Evolutionary conservation across 2,888 invertebrate genomes (phyloP), one percentile per base, ranked within the genome.

Genomic region (Orgyia antiqua): DNA sequence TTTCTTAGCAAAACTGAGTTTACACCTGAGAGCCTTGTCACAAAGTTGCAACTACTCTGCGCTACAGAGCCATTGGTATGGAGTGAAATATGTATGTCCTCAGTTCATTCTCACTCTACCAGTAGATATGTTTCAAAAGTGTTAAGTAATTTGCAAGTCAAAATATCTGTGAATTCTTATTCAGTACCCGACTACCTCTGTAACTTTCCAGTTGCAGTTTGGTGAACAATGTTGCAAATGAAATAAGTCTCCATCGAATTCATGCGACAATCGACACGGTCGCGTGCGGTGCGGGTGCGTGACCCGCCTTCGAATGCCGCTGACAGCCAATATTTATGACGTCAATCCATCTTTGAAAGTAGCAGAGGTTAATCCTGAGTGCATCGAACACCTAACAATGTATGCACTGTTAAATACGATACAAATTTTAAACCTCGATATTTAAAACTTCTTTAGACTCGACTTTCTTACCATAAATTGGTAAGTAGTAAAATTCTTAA

Each of bases 171-270:
- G 15, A 40, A 51, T 58, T 59, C 52, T 44, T 57, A 68, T 70
- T 68, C 67, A 61, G 53, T 31, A 35, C 50, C 54, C 61, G 56
- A 58, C 54, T 45, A 29, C 27, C 39, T 39, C 42, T 41, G 46
- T 58, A 60, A 70, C 69, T 71, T 75, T 77, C 71, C 68, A 45
- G 46, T 55, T 70, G 63, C 61, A 63, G 41, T 67, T 65, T 52
- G 52, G 58, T 51, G 56, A 55, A 75, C 74, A 76, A 70, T 75
- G 76, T 79, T 68, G 77, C 72, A 62, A 74, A 74, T 64, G 51
- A 53, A 66, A 63, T 59, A 58, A 15, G 15, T 15, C 6, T 34
- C 53, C 36, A 50, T 62, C 69, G 60, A 76, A 77, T 70, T 65
- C 50, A 68, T 55, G 60, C 51, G 58, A 62, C 69, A 58, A 60